Evolutionary conservation across 2,888 invertebrate species (phyloP), one percentile per base, ranked within the genome.

Genomic region (Luperina testacea): DNA sequence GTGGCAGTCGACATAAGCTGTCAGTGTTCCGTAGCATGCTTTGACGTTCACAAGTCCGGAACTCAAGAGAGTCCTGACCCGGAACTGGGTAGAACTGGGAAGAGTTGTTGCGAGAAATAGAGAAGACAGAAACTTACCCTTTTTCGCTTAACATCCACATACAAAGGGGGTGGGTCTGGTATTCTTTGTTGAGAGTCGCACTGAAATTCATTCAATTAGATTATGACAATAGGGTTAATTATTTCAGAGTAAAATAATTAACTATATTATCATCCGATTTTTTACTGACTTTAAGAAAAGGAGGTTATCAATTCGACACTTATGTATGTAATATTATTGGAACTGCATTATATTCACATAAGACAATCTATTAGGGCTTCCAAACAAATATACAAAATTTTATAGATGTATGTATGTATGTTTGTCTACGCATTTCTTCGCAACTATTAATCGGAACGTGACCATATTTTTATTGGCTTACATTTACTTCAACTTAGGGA

Each of bases 101-200:
- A n/a, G 59, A 24, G 7, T 65, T 42, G 0, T 42, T 42, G 24
- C 8, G 9, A 67, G n/a, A 42, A 42, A 15, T 42, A n/a, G 2
- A 15, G 0, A 42, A 67, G 11, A 27, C 17, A 68, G n/a, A 11
- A 11, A 68, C 59, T 27, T 73, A 82, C 82, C 82, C 15, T 70
- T 84, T 72, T 11, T 82, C 82, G 27, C 73, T 80, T 27, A 82
- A n/a, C 82, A 82, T 82, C 82, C 82, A 82, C 73, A 84, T 69
- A 48, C 82, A 82, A 45, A 82, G 32, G 0, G 82, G 80, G 0
- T 82, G 80, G 0, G 8, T 65, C 27, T 61, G 27, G 38, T 81
- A 84, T 57, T 84, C 85, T n/a, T 70, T 80, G 27, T 59, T 73
- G 57, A 68, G 57, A 45, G 24, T 7, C 1, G 45, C 72, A 27